Evolutionary conservation across 2,113 vertebrate species (phyloP).

Genomic region (Alaudala cheleensis): DNA sequence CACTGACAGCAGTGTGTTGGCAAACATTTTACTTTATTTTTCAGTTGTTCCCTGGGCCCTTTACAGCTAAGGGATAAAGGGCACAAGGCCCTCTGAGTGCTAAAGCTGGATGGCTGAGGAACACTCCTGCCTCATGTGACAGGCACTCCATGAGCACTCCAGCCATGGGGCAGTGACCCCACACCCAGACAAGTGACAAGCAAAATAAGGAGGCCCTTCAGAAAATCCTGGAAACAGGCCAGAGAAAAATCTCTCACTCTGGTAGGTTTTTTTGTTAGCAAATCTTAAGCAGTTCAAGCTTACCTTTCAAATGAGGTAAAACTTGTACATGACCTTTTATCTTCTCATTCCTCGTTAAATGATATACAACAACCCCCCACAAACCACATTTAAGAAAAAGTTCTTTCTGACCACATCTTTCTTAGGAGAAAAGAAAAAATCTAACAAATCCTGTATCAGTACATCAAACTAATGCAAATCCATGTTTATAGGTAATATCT

Average conservation of each 20-base stretch:
- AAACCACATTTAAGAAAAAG: background rate
- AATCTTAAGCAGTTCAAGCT: background rate
- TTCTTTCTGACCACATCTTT: background rate
- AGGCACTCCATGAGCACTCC: background rate
- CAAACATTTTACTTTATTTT: background rate
- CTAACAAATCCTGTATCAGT: background rate
- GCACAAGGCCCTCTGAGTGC: background rate
- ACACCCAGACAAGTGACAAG: rapidly evolving
- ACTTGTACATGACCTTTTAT: background rate
- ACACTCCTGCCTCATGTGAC: rapidly evolving
- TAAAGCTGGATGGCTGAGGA: rapidly evolving
- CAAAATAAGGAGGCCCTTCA: background rate
- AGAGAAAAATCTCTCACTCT: background rate
- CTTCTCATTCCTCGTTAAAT: background rate
- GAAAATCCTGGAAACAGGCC: background rate
- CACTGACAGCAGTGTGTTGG: background rate
- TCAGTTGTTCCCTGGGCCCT: background rate
- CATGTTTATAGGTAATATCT: background rate
- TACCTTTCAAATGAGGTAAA: background rate
- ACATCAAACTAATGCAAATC: background rate
- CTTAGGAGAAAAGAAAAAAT: background rate
- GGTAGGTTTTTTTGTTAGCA: background rate
- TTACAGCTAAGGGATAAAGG: background rate
- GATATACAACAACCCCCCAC: rapidly evolving
- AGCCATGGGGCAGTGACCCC: rapidly evolving